Conservation (phyloP, 2,797 vertebrate species). For the Bufotes viridis region DNA sequence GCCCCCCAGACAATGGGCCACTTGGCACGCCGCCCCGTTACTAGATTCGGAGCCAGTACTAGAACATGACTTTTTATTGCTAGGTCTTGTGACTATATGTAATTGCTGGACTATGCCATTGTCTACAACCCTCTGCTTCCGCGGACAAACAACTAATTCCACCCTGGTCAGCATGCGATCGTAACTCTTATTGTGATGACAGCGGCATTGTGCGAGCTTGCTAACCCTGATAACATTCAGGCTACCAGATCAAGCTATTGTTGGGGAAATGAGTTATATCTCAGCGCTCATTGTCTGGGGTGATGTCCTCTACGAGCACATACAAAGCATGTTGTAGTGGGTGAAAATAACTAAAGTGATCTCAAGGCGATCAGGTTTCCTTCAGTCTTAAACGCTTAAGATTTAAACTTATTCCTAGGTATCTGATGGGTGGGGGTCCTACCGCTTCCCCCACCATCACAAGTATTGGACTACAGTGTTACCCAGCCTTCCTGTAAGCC, state of each 20-base stretch:
- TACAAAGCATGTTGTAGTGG: neutral
- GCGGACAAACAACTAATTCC: constrained; percentile 49
- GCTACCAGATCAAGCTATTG: constrained; percentile 52
- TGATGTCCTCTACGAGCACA: constrained; percentile 24
- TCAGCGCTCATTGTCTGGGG: constrained; percentile 30
- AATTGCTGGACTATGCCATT: constrained; percentile 48
- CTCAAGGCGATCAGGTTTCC: neutral
- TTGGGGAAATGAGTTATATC: constrained; percentile 59
- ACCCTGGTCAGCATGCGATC: constrained; percentile 55
- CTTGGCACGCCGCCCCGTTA: constrained; percentile 6
- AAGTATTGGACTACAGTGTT: too few relatives aligned
- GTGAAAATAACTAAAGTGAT: neutral
- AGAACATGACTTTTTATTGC: constrained; percentile 42
- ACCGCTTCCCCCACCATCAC: too few relatives aligned
- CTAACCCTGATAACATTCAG: constrained; percentile 60
- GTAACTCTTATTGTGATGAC: constrained; percentile 61
- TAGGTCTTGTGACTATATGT: constrained; percentile 52
- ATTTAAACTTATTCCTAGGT: too few relatives aligned
- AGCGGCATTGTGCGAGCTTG: constrained; percentile 56
- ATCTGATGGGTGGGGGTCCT: too few relatives aligned
- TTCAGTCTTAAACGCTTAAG: neutral
- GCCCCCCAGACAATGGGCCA: neutral
- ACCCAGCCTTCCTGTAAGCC: too few relatives aligned
- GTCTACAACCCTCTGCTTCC: constrained; percentile 52
- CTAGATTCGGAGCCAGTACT: constrained; percentile 22